Conservation (phyloP, 2,888 invertebrate genomes). For the Danaus chrysippus region DNA sequence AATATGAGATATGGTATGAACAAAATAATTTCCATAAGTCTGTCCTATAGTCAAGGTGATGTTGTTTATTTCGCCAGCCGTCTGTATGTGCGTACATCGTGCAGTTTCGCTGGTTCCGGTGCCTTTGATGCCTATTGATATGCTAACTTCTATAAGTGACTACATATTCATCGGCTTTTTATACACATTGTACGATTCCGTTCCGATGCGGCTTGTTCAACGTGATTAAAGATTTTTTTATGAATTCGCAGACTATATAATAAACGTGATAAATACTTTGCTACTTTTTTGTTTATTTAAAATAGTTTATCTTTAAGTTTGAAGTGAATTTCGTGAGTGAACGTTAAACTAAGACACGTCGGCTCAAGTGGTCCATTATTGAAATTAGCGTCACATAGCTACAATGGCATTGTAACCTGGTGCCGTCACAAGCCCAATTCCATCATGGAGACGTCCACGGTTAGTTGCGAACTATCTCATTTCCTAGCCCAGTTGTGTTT, state of each 20-base stretch:
- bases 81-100: slow-evolving; percentile 60
- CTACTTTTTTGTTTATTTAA: slow-evolving; percentile 11
- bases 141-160: slow-evolving; percentile 64
- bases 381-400: slow-evolving; percentile 1
- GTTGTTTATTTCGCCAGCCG: slow-evolving; percentile 54
- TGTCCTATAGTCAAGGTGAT: neutral
- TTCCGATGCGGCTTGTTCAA: slow-evolving; percentile 26
- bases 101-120: slow-evolving; percentile 50
- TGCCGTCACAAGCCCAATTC: slow-evolving; percentile 51
- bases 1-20: neutral
- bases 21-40: slow-evolving; percentile 4
- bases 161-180: slow-evolving; percentile 40
- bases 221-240: slow-evolving; percentile 20
- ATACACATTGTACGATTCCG: slow-evolving; percentile 31
- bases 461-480: slow-evolving; percentile 73
- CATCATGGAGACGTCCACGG: slow-evolving; percentile 49
- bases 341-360: neutral
- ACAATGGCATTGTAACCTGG: slow-evolving; percentile 28
- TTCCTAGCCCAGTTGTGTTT: slow-evolving; percentile 77
- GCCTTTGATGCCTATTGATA: slow-evolving; percentile 69
- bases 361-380: slow-evolving; percentile 2
- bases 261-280: neutral
- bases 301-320: slow-evolving; percentile 8
- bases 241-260: neutral
- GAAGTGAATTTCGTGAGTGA: neutral